Conservation (phyloP, 2,888 invertebrate species). For the Sipha maydis region DNA sequence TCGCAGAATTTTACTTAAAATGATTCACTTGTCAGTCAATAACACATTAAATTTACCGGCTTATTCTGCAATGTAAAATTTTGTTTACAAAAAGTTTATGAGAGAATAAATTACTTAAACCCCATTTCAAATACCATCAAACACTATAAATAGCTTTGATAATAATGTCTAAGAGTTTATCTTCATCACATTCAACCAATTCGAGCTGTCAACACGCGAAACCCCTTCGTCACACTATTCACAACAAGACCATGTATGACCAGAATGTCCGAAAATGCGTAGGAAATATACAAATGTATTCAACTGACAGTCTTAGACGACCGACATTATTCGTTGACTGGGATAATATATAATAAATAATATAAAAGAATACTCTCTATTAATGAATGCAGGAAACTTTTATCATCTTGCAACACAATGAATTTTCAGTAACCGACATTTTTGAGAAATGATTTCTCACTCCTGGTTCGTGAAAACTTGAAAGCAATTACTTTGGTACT, state of each 20-base stretch:
- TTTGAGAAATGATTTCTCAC: constrained; percentile 35
- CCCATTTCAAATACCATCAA: not conserved
- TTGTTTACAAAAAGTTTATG: constrained; percentile 10
- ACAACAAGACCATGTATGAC: not conserved
- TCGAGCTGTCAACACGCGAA: constrained; percentile 37
- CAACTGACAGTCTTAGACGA: constrained; percentile 11
- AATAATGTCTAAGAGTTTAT: constrained; percentile 53
- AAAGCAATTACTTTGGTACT: not conserved
- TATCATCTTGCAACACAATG: constrained; percentile 22
- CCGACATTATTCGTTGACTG: not conserved
- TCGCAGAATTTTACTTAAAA: constrained; percentile 8
- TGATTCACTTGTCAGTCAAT: not conserved
- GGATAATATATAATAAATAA: constrained; percentile 39
- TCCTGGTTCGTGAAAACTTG: not conserved
- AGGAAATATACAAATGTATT: constrained; percentile 42
- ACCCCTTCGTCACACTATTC: not conserved
- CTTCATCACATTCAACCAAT: constrained; percentile 51
- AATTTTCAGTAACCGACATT: constrained; percentile 25
- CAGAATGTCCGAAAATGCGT: constrained; percentile 36
- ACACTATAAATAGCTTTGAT: not conserved
- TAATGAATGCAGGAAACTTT: constrained; percentile 39
- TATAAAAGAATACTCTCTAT: constrained; percentile 28
- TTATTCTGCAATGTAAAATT: not conserved
- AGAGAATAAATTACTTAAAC: constrained; percentile 29
- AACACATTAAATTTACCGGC: not conserved